phyloP scores from a whole-genome alignment of 2,888 invertebrate genomes.

The Sthenelais limicola region DNA sequence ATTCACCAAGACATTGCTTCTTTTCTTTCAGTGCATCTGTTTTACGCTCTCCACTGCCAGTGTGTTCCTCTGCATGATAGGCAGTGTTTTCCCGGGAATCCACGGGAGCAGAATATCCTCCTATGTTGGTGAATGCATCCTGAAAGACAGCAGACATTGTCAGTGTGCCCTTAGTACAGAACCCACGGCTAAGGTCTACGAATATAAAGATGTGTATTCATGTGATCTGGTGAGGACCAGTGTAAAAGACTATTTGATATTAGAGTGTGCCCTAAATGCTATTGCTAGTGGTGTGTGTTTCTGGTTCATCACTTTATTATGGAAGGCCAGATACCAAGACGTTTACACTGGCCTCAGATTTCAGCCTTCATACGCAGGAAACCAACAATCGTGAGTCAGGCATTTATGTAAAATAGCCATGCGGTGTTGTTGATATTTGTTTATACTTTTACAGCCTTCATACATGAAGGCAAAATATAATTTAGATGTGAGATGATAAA shows the following conservation, averaged over 20 bases:
- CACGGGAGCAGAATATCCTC: slow-evolving; percentile 45
- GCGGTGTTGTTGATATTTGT: no score
- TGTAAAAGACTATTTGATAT: slow-evolving; percentile 49
- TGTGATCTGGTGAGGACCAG: slow-evolving; percentile 46
- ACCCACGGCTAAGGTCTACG: slow-evolving; percentile 23
- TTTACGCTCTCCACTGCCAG: slow-evolving; percentile 43
- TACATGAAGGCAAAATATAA: no score
- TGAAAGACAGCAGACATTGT: not conserved
- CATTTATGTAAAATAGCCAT: no score
- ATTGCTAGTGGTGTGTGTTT: slow-evolving; percentile 49
- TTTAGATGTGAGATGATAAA: no score
- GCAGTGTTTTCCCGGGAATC: slow-evolving; percentile 47
- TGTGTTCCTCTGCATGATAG: slow-evolving; percentile 50
- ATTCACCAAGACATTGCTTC: no score
- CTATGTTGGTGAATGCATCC: slow-evolving; percentile 35
- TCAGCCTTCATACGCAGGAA: slow-evolving; percentile 47
- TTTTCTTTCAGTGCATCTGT: slow-evolving; percentile 42
- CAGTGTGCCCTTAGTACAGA: slow-evolving; percentile 37
- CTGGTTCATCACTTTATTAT: slow-evolving; percentile 48
- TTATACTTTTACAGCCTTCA: no score
- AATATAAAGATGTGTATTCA: slow-evolving; percentile 39
- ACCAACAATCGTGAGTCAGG: slow-evolving; percentile 32
- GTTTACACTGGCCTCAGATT: slow-evolving; percentile 48
- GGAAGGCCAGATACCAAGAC: slow-evolving; percentile 46
- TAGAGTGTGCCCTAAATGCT: slow-evolving; percentile 48